These are phyloP conservation scores for Porites australiensis DNA, from an alignment of 64 coral and sea anemone species.

Conservation along the genomic window DNA sequence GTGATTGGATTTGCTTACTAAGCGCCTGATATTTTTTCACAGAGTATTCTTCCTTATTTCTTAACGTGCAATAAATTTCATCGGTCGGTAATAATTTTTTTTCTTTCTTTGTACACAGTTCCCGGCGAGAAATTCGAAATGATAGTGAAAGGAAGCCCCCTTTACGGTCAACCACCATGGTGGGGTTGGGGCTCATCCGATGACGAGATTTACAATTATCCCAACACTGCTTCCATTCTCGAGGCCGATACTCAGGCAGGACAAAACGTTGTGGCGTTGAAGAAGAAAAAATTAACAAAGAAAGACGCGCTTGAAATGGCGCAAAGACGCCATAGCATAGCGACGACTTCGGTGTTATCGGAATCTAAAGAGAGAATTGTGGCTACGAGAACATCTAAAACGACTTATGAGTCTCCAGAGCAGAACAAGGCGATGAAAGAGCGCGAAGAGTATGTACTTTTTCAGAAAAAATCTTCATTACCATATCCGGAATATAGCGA, in stretches of 20 bases:
- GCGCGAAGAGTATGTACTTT: slow-evolving; percentile 49
- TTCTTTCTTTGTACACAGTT: slow-evolving; percentile 17
- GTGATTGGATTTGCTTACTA: no score
- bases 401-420: neutral
- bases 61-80: neutral
- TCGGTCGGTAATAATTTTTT: neutral
- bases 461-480: slow-evolving; percentile 62
- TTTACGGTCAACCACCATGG: slow-evolving; percentile 94
- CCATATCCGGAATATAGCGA: slow-evolving; percentile 26
- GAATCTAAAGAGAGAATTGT: slow-evolving; percentile 58
- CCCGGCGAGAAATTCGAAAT: slow-evolving; percentile 66
- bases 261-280: slow-evolving; percentile 40
- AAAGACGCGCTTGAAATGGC: slow-evolving; percentile 58
- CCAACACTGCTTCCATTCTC: slow-evolving; percentile 72
- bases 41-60: no score
- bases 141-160: slow-evolving; percentile 76
- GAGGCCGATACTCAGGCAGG: slow-evolving; percentile 19
- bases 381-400: slow-evolving; percentile 35
- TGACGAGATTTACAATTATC: slow-evolving; percentile 89
- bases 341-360: slow-evolving; percentile 64
- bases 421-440: slow-evolving; percentile 45
- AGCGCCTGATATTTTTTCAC: no score
- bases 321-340: slow-evolving; percentile 47
- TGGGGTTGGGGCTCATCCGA: slow-evolving; percentile 93
- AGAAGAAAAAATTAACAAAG: slow-evolving; percentile 45